Base-by-base conservation (phyloP, 2,113 vertebrate genomes). In the Paraplagusia blochii region DNA sequence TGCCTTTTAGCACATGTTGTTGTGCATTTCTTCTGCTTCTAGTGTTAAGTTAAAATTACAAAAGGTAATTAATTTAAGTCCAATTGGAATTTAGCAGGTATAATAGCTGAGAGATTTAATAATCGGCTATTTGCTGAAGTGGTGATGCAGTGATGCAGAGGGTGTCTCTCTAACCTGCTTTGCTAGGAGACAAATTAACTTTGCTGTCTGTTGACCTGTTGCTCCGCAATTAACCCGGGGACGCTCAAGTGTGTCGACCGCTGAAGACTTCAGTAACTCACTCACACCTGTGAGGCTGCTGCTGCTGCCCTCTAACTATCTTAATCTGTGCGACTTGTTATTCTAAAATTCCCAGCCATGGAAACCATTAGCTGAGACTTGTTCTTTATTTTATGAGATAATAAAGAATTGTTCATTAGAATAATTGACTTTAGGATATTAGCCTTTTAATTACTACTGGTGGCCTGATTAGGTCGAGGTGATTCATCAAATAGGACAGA, bases 261-360 rank as follows among this genome's bases (percentile, higher is more conserved):
- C 51, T 67, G 44, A 81, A 83, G 68, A 81, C 58, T 66, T 81
- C 78, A 86, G 85, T 88, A 88, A 85, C 81, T 84, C 78, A 85
- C 81, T 84, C 78, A 69, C 49, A 66, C 69, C 70, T 67, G 66
- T 78, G 69, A 58, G 66, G 66, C 34, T 9, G 56, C 34, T 9
- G 56, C 67, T 60, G 71, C 80, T 79, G 72, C 80, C 79, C 78
- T 83, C 66, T 48, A 11, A 44, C 45, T 71, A 53, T 39, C 6
- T 7, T 45, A 59, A 67, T 50, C 60, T 10, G 15, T 9, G 35
- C 50, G 48, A 54, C 56, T 55, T 57, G 55, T 19, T 39, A 46
- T 4, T 29, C 6, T 49, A 33, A 61, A 48, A 34, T 35, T 40
- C 33, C 1, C 46, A 43, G 40, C 44, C 16, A 14, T 29, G 11